Evolutionary conservation across 2,113 vertebrate species (phyloP), one percentile per base, ranked within the genome.

Genomic region (Junco hyemalis): DNA sequence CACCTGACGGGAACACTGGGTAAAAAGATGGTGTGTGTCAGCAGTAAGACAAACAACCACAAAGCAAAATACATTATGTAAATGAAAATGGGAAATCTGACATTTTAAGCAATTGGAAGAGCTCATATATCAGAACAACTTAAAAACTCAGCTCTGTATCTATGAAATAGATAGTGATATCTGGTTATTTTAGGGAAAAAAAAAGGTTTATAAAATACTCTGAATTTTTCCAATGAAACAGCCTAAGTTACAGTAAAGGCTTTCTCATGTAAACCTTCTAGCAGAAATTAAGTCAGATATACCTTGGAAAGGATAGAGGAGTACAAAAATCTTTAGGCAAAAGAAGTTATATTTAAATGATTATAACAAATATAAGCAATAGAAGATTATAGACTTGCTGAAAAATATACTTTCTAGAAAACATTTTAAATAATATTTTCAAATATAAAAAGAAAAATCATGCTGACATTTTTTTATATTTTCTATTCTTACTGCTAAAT

Each of bases 111-210:
- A 38, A 45, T 23, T 56, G 13, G 45, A 71, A 61, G 59, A 42
- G 4, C 8, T 83, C 13, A 50, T 35, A 44, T 53, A 48, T 8
- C 21, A 80, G 36, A 79, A 9, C 11, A 18, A 28, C 19, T 44
- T 71, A 57, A 59, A 79, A 77, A 24, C 2, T 9, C 19, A 23
- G 5, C 6, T n/a, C 9, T 12, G 5, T 29, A 50, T 64, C 16
- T 44, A 8, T 57, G 29, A 88, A 78, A 81, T 20, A 56, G 44
- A 48, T 4, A 0, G 0, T 12, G 45, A 33, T 57, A 70, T 13
- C 5, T 50, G 16, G 5, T 25, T 70, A 28, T 48, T 87, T 90
- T 19, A 65, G 28, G 15, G 19, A 45, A 57, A 74, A 36, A 54
- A 33, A 33, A 47, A 31, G 0, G 35, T 48, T 1, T 57, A 56